These are phyloP conservation scores for Pollenia angustigena DNA, from an alignment of 2,888 invertebrate genomes.

Conservation along the genomic window DNA sequence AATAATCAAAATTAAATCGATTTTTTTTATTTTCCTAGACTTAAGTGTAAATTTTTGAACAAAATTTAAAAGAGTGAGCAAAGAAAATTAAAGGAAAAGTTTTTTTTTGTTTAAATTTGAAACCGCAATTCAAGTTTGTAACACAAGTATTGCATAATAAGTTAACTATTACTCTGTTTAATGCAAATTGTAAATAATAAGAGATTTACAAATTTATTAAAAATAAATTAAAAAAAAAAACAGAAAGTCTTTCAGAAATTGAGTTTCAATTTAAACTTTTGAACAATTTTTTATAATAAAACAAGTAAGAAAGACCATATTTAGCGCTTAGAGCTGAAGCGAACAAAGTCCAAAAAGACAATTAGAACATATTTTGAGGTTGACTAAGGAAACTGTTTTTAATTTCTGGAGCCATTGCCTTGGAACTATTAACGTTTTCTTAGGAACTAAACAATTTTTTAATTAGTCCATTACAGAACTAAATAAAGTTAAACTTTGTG, in stretches of 20 bases:
- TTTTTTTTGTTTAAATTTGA: neutral
- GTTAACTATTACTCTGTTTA: no score
- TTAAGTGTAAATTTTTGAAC: neutral
- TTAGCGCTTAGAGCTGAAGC: neutral
- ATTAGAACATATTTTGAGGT: no score
- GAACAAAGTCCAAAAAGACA: no score
- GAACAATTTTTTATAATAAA: neutral
- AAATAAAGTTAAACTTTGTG: no score
- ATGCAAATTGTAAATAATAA: no score
- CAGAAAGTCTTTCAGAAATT: neutral
- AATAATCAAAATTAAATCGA: conserved; percentile 37
- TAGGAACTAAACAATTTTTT: no score
- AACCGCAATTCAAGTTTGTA: neutral
- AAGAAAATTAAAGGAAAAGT: neutral
- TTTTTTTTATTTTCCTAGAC: conserved; percentile 4
- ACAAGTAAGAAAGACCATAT: no score
- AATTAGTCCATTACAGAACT: no score
- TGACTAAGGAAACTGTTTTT: no score
- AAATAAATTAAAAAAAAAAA: neutral
- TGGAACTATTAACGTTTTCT: no score
- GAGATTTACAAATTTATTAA: neutral
- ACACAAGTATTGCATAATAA: neutral
- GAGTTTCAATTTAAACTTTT: conserved; percentile 11
- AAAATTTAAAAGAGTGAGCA: neutral
- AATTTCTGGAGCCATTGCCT: no score